Evolutionary conservation across 2,113 vertebrate species (phyloP).

Genomic region (Phyllopteryx taeniolatus): DNA sequence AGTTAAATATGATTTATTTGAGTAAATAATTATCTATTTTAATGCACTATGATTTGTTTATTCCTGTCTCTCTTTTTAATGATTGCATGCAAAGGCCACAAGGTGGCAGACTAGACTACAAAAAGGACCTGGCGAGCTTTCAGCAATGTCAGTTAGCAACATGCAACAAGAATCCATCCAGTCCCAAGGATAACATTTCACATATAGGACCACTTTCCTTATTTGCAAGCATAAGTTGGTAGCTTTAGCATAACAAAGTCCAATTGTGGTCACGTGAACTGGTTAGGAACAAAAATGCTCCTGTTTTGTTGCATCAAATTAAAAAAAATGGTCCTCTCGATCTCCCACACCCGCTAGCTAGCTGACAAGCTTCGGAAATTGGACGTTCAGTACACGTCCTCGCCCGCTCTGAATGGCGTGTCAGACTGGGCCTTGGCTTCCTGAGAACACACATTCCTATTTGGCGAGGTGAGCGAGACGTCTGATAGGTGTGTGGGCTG

Average conservation of each 20-base stretch:
- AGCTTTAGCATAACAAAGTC: conserved; percentile 34
- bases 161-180: conserved; percentile 25
- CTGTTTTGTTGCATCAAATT: conserved; percentile 43
- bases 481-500: conserved; percentile 61
- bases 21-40: neutral
- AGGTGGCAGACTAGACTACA: conserved; percentile 74
- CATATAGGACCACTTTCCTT: conserved; percentile 17
- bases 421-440: conserved; percentile 54
- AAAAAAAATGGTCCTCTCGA: conserved; percentile 39
- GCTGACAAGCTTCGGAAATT: conserved; percentile 67
- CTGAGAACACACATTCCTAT: conserved; percentile 72
- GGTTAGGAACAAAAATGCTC: conserved; percentile 37
- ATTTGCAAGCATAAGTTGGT: conserved; percentile 38
- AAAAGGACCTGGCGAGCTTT: conserved; percentile 31
- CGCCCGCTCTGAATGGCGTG: conserved; percentile 65
- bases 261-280: conserved; percentile 16
- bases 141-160: conserved; percentile 6
- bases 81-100: conserved; percentile 52
- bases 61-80: neutral
- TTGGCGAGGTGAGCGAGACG: conserved; percentile 62
- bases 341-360: conserved; percentile 28
- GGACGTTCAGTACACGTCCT: conserved; percentile 57
- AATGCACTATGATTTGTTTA: neutral
- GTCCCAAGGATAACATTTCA: conserved; percentile 29
- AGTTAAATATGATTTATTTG: neutral